Conservation (phyloP, 92 coral and sea anemone species). For the Nematostella vectensis region DNA sequence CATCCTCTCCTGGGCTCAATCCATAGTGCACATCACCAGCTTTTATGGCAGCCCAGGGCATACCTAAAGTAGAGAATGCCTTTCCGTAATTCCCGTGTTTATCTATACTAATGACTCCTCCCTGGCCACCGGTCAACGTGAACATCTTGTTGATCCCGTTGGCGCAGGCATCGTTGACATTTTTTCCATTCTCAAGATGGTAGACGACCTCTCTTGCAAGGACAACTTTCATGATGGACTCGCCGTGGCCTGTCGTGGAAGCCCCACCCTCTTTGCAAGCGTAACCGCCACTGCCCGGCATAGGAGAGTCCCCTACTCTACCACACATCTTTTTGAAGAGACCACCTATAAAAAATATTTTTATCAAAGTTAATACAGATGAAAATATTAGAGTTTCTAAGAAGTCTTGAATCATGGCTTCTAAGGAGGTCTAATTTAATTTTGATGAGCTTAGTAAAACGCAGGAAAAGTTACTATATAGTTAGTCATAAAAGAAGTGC, state of each 20-base stretch:
- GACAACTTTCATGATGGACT: slow-evolving; percentile 70
- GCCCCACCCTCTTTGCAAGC: slow-evolving; percentile 74
- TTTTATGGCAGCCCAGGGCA: slow-evolving; percentile 86
- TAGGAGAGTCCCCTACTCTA: slow-evolving; percentile 81
- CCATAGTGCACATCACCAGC: slow-evolving; percentile 59
- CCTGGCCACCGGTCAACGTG: slow-evolving; percentile 37
- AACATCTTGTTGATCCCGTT: slow-evolving; percentile 46
- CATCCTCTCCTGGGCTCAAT: slow-evolving; percentile 38
- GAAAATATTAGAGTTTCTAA: no score
- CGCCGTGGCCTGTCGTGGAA: slow-evolving; percentile 83
- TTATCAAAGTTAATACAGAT: not conserved
- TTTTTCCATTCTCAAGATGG: slow-evolving; percentile 51
- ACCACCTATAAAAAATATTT: slow-evolving; percentile 48
- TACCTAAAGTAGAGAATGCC: slow-evolving; percentile 51
- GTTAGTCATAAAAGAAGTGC: no score
- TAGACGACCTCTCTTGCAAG: slow-evolving; percentile 68
- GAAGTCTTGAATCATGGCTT: no score
- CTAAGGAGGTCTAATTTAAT: no score
- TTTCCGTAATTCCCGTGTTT: slow-evolving; percentile 54
- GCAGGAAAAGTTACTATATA: no score
- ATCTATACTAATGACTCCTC: slow-evolving; percentile 78
- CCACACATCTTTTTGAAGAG: slow-evolving; percentile 56
- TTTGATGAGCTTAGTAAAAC: no score
- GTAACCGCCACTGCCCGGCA: slow-evolving; percentile 79
- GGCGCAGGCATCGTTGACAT: slow-evolving; percentile 41